Base-by-base conservation (phyloP, 2,113 vertebrate species). In the Anguilla rostrata region DNA sequence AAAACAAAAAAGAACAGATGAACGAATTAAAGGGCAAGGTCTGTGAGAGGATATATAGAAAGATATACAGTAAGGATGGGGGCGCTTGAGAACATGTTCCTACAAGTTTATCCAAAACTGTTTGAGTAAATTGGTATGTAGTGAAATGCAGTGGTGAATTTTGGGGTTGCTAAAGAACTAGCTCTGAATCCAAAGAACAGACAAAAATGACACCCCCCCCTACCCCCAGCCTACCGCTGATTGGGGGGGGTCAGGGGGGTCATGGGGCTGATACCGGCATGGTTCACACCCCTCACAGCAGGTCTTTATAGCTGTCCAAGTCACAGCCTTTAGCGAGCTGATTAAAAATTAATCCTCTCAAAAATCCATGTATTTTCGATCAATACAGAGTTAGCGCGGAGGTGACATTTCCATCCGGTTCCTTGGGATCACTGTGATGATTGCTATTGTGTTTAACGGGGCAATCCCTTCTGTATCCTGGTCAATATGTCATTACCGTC, bases 21-120 rank as follows among this genome's bases (percentile, higher is more conserved):
- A 71, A 71, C 26, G 0, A 71, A 26, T 71, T 20, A 71, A 71
- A 71, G 63, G 15, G 40, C 22, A 75, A 56, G 63, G 40, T 14
- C 16, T 26, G 26, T 26, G 63, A 22, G 26, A 71, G 63, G 63
- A 71, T 26, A 71, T 26, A 71, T n/a, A n/a, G 26, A 71, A 71
- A 3, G 63, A n/a, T 18, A n/a, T 71, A 11, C 14, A 63, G 20
- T 63, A 71, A 9, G 11, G 1, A 34, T n/a, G 9, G 26, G 26
- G 11, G 26, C 8, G 18, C 60, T 12, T 75, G 71, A n/a, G 5
- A 75, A 0, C 1, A 12, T 71, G 6, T n/a, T 94, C 91, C 85
- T 92, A 92, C 95, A 93, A 95, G 95, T 95, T 93, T 92, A 95
- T 95, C 94, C 94, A 91, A 93, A 92, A 83, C 3, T 91, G 90